Evolutionary conservation across 1,140 invertebrate species (phyloP), one percentile per base, ranked within the genome.

Genomic region (Melanaphis sacchari): DNA sequence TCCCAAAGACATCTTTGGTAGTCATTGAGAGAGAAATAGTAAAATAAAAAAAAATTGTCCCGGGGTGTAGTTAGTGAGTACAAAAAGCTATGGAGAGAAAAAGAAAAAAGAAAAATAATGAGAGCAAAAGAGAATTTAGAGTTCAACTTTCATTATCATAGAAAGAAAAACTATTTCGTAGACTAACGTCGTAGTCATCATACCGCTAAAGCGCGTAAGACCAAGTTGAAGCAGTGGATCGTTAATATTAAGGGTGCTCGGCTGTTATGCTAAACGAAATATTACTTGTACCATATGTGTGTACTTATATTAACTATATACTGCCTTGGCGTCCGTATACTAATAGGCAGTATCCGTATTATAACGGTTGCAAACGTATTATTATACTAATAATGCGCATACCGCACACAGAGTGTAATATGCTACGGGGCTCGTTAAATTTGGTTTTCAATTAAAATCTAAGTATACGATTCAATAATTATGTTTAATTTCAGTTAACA

Each of bases 21-120:
- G 36, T 36, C 49, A 24, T 89, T 38, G 46, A 36, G 46, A 88
- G 46, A 38, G n/a, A 89, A 89, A 38, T 1, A 52, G 43, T 9
- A 38, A 43, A 85, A 49, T 49, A 49, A 49, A 85, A 85, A 43
- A 89, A 89, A 89, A 89, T 36, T 46, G 18, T 89, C 41, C 87
- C 5, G 15, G 22, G 43, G n/a, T 88, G 87, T 54, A 89, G 85
- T 88, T 88, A 0, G 46, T 36, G n/a, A 52, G 40, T 84, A 84
- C 38, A 66, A 66, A 66, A 66, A 22, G 43, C 46, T 26, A 89
- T 54, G n/a, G 52, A 40, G 38, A 26, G 46, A 38, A 40, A 38
- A 9, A 38, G 3, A 46, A 36, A 88, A n/a, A 22, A 26, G 21
- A 43, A n/a, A 52, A 52, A 89, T 54, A 89, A 89, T 40, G 88